These are phyloP conservation scores for Hymenochirus boettgeri DNA, from an alignment of 2,113 vertebrate species.

Conservation along the genomic window DNA sequence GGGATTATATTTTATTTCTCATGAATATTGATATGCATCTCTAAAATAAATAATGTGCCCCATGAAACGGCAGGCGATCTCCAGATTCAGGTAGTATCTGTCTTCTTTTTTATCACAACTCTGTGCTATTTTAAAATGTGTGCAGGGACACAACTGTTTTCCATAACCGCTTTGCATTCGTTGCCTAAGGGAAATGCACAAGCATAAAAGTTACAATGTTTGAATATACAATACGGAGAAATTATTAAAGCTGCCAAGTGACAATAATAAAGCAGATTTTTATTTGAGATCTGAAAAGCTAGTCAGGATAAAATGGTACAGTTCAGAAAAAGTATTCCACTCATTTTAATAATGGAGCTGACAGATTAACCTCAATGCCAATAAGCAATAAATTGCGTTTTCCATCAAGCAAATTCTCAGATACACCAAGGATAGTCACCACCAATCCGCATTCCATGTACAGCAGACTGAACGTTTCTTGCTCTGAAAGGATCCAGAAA, in stretches of 20 bases:
- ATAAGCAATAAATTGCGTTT: slow-evolving; percentile 9
- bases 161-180: slow-evolving; percentile 39
- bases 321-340: slow-evolving; percentile 34
- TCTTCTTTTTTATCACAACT: slow-evolving; percentile 19
- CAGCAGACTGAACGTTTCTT: neutral
- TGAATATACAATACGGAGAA: slow-evolving; percentile 39
- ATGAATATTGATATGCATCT: neutral
- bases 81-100: slow-evolving; percentile 13
- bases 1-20: too few species aligned
- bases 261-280: slow-evolving; percentile 39
- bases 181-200: slow-evolving; percentile 34
- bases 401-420: neutral
- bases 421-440: slow-evolving; percentile 7
- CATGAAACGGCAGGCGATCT: neutral
- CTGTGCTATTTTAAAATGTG: slow-evolving; percentile 37
- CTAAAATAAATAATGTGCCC: neutral
- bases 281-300: slow-evolving; percentile 38
- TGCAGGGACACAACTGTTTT: slow-evolving; percentile 37
- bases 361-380: slow-evolving; percentile 25
- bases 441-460: neutral
- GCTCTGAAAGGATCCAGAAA: neutral
- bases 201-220: slow-evolving; percentile 38
- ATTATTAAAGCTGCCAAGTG: slow-evolving; percentile 40
- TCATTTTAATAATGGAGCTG: slow-evolving; percentile 32
- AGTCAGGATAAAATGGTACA: slow-evolving; percentile 33